Evolutionary conservation across 2,113 vertebrate genomes (phyloP).

Genomic region (Thermophis baileyi): DNA sequence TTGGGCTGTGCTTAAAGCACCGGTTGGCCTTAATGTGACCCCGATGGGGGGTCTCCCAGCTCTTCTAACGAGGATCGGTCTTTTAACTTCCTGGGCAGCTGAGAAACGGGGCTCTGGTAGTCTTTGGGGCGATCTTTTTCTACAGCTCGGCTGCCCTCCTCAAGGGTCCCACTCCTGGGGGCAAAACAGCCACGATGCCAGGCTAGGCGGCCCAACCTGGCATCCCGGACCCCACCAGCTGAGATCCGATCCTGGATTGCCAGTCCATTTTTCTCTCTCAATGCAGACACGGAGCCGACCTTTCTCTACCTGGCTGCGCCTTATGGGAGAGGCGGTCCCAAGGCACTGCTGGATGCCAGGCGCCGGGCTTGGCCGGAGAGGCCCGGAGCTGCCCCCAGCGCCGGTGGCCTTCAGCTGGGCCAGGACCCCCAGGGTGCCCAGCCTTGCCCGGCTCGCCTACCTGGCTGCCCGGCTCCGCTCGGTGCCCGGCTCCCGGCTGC

Average conservation of each 20-base stretch:
- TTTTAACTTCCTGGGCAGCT: not conserved
- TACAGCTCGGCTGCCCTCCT: not conserved
- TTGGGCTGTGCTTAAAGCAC: too few relatives aligned
- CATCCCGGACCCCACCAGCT: not conserved
- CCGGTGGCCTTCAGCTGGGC: too few relatives aligned
- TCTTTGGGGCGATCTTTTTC: not conserved
- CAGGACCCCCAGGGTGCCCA: not conserved
- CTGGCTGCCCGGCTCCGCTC: not conserved
- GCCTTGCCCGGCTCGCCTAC: not conserved
- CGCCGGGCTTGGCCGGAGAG: too few relatives aligned
- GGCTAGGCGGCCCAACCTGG: not conserved
- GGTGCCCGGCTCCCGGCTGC: not conserved
- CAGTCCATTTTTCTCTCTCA: accelerated
- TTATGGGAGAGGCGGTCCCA: not conserved
- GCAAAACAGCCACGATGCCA: too few relatives aligned
- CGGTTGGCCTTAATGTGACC: not conserved
- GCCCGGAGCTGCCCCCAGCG: too few relatives aligned
- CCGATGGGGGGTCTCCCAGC: too few relatives aligned
- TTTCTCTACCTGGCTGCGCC: not conserved
- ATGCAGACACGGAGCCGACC: not conserved
- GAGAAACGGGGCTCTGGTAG: not conserved
- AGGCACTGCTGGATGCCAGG: not conserved
- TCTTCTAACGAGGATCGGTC: too few relatives aligned
- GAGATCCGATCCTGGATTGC: not conserved
- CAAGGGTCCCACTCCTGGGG: not conserved